A percentile compares a stretch with the other conserved stretches of the same genome.
phyloP scores from a whole-genome alignment of 2,113 vertebrate species.

The Herpailurus yagouaroundi region DNA sequence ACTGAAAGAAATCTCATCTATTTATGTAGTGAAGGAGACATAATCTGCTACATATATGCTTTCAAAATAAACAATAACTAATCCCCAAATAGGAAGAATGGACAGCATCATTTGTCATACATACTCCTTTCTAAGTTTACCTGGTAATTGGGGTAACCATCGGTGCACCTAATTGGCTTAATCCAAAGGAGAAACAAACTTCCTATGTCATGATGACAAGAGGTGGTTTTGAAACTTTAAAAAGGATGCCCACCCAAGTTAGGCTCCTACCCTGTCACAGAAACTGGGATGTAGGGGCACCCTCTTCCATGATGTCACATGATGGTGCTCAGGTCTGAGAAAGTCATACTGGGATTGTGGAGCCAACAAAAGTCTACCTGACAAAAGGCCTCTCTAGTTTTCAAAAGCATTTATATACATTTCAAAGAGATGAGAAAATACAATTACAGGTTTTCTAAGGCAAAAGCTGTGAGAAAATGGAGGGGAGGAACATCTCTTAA shows the following conservation, averaged over 20 bases:
- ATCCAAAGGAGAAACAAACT: not conserved
- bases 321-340: not conserved
- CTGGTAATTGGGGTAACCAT: not conserved
- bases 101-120: not conserved
- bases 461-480: not conserved
- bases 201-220: not conserved
- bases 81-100: not conserved
- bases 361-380: not conserved
- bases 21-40: not conserved
- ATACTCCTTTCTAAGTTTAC: not conserved
- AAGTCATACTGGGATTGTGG: not conserved
- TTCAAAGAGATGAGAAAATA: not conserved
- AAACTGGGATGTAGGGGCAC: not conserved
- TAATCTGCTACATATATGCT: not conserved
- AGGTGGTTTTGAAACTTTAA: not conserved
- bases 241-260: not conserved
- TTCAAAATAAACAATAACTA: not conserved
- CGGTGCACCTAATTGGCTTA: not conserved
- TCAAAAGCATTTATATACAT: not conserved
- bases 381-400: not conserved
- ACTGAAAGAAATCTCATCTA: not conserved
- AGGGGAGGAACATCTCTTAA: not conserved
- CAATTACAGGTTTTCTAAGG: not conserved
- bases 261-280: not conserved
- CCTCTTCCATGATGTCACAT: not conserved